phyloP scores from a whole-genome alignment of 2,888 invertebrate genomes.

The Lapara coniferarum region DNA sequence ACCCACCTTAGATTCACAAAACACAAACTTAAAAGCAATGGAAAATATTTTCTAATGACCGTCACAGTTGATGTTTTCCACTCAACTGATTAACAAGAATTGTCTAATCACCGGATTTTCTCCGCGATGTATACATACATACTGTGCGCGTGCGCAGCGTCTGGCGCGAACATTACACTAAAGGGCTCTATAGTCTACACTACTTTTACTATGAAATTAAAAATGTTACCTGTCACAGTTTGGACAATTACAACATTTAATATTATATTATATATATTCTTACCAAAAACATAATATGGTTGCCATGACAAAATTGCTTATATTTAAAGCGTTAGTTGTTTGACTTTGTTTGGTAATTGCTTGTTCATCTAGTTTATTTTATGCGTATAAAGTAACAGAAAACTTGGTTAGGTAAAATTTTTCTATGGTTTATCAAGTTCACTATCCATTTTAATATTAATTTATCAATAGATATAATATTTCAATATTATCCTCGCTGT shows the following conservation, averaged over 20 bases:
- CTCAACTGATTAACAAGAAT: constrained; percentile 19
- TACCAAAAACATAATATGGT: too few relatives aligned
- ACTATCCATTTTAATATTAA: too few relatives aligned
- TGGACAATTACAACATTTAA: constrained; percentile 44
- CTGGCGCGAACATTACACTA: constrained; percentile 46
- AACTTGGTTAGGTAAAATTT: too few relatives aligned
- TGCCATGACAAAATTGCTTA: too few relatives aligned
- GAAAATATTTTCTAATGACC: constrained; percentile 5
- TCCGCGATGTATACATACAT: constrained; percentile 32
- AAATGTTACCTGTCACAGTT: constrained; percentile 65
- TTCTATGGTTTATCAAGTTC: too few relatives aligned
- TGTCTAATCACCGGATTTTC: constrained; percentile 41
- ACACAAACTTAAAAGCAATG: neutral
- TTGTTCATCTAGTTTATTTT: too few relatives aligned
- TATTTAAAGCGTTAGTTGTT: too few relatives aligned
- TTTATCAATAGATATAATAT: too few relatives aligned
- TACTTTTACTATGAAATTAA: constrained; percentile 62
- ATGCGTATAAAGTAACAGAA: too few relatives aligned
- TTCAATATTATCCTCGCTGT: too few relatives aligned
- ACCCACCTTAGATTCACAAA: constrained; percentile 13
- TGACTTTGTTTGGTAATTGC: too few relatives aligned
- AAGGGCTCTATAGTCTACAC: constrained; percentile 59
- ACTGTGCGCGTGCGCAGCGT: constrained; percentile 37
- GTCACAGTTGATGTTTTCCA: constrained; percentile 17
- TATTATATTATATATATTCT: too few relatives aligned